Base-by-base conservation (phyloP, 2,888 invertebrate genomes). In the Chrysopilus asiliformis region DNA sequence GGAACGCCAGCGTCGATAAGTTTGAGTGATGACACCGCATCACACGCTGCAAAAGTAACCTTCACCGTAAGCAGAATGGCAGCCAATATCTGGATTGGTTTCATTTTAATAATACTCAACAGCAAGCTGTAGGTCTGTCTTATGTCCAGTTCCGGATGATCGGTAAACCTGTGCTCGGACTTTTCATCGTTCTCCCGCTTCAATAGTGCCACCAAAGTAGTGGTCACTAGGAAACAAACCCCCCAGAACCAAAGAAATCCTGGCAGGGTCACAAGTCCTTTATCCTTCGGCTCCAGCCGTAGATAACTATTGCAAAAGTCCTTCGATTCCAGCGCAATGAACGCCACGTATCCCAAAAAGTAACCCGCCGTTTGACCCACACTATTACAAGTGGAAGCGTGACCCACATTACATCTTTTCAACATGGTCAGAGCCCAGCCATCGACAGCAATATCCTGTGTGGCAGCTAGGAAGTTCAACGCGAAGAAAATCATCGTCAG, bases 361-460 rank as follows among this genome's bases (percentile, higher is more conserved):
- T 85, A 95, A 0, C 98, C 97, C 24, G 93, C 86, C 1, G 95
- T 97, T 67, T 99, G 98, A 3, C 98, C 98, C 0, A 98, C 91
- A 49, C 89, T 87, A 57, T 99, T 99, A 57, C 98, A 98, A 1
- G 97, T 98, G 2, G 97, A 97, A 1, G 98, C 97, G 67, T 97
- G 93, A 3, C 90, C 93, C 4, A 98, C 93, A 66, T 98, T 98
- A 50, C 79, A 89, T 77, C 89, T 83, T 53, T 90, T 86, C 2
- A 98, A 68, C 93, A 99, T 98, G 1, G 97, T 98, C 9, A 99
- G 68, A 1, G 98, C 98, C 98, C 98, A 99, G 15, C 98, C 98
- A 67, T 99, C 98, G 1, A 99, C 97, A 12, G 94, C 97, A 53
- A 98, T 95, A 61, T 99, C 98, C 67, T 99, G 98, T 2, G 98